Evolutionary conservation across 2,113 vertebrate species (phyloP), one percentile per base, ranked within the genome.

Genomic region (Thermophis baileyi): DNA sequence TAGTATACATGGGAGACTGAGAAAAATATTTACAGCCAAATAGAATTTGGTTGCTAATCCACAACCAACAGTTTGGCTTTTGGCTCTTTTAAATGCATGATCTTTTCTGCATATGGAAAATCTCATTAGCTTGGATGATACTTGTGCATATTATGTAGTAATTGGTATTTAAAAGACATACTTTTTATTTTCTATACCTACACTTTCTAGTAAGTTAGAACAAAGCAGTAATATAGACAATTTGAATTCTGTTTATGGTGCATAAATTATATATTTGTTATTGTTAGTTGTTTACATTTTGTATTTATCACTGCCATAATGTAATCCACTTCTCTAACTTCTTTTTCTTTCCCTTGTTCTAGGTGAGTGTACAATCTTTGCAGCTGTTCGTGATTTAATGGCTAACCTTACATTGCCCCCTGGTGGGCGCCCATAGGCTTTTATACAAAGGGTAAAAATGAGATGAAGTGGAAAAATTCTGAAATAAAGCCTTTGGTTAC

Each of bases 301-400:
- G 0, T 35, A 10, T 54, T 91, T 93, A 92, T 63, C 89, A 51
- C 27, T 93, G 88, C 53, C 89, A 90, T 49, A 7, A 74, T 47
- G 25, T 14, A 27, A 3, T 30, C 35, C 88, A 35, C 22, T 85
- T 20, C 91, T 22, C 97, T 98, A 98, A 98, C 97, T 94, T 97
- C 94, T 97, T 96, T 98, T 97, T 96, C 97, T 97, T 97, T 95
- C 97, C 96, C 96, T 96, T 93, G 89, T 96, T 97, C 95, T 97
- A 99, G 99, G 99, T 97, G 99, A 99, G 98, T 99, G 99, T 97
- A 99, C 99, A 94, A 99, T 99, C 98, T 99, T 99, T 98, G 98
- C 99, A 91, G 99, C 99, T 93, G 99, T 99, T 97, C 99, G 99
- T 94, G 99, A 99, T 97, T 98, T 99, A 97, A 99, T 99, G 99